Conservation (phyloP, 2,888 invertebrate genomes). For the Cerceris ruficornis region DNA sequence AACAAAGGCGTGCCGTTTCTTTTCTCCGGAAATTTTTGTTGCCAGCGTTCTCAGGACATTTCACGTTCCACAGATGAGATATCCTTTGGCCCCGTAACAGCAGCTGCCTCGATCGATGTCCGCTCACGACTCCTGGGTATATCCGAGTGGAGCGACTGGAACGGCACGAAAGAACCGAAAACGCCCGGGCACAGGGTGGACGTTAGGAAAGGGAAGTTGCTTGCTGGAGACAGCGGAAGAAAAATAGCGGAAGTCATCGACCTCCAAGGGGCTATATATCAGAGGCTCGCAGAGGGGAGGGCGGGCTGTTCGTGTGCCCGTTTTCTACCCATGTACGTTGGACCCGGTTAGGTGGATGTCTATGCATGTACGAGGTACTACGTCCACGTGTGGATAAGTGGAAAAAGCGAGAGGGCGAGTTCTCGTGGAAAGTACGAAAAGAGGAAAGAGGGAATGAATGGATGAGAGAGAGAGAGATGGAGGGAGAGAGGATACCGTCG, state of each 20-base stretch:
- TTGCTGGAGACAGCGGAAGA: constrained; percentile 84
- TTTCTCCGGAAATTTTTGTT: constrained; percentile 44
- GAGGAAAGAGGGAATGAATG: constrained; percentile 51
- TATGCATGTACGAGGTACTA: constrained; percentile 32
- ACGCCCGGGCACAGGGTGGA: constrained; percentile 66
- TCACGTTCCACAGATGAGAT: constrained; percentile 41
- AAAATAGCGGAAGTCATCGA: constrained; percentile 85
- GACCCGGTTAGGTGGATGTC: constrained; percentile 19
- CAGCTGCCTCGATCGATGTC: constrained; percentile 64
- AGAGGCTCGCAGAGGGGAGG: constrained; percentile 72
- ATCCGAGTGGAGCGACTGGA: constrained; percentile 56
- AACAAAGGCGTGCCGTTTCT: constrained; percentile 21
- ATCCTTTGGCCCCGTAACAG: constrained; percentile 43
- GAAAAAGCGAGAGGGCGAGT: constrained; percentile 65
- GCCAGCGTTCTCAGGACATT: constrained; percentile 38
- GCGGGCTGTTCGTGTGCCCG: constrained; percentile 60
- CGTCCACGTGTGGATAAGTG: constrained; percentile 57
- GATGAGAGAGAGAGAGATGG: constrained; percentile 21
- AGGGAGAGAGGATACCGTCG: constrained; percentile 24
- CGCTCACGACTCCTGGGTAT: constrained; percentile 63
- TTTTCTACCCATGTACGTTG: constrained; percentile 42
- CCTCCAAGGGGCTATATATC: constrained; percentile 85
- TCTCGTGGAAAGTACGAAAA: constrained; percentile 49
- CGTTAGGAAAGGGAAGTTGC: constrained; percentile 79
- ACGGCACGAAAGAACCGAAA: constrained; percentile 71